Evolutionary conservation across 2,888 invertebrate species (phyloP).

Genomic region (Macaria liturata): DNA sequence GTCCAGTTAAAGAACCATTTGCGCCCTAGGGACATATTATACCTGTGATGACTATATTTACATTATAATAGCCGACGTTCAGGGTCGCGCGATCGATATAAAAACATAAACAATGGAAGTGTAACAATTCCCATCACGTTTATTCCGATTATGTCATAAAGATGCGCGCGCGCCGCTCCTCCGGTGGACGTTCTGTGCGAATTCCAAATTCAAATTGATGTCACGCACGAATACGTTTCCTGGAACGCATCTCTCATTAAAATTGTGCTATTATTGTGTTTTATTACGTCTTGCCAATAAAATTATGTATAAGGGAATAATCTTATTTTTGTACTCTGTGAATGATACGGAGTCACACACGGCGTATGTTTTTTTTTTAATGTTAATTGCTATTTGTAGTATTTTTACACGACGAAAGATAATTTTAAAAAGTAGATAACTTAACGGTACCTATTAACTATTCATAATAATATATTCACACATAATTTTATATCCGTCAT

Average conservation of each 20-base stretch:
- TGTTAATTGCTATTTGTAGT: no score
- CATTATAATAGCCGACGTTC: constrained; percentile 3
- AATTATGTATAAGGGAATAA: no score
- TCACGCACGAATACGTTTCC: constrained; percentile 40
- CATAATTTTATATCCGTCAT: no score
- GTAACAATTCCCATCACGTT: constrained; percentile 47
- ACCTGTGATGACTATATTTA: neutral
- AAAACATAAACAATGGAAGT: constrained; percentile 44
- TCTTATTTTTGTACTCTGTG: no score
- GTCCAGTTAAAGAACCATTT: no score
- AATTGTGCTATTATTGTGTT: constrained; percentile 10
- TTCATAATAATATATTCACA: no score
- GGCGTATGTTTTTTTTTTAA: no score
- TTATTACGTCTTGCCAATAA: neutral
- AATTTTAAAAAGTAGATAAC: no score
- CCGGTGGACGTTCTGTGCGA: constrained; percentile 27
- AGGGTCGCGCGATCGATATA: constrained; percentile 36
- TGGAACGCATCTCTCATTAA: constrained; percentile 17
- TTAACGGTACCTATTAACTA: no score
- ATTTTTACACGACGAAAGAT: no score
- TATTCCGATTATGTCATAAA: constrained; percentile 48
- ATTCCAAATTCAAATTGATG: constrained; percentile 44
- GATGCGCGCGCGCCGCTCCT: constrained; percentile 36
- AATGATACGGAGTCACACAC: no score
- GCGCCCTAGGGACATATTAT: no score